These are phyloP conservation scores for Siphonodentalium dalli DNA, from an alignment of 2,888 invertebrate genomes.

Conservation along the genomic window DNA sequence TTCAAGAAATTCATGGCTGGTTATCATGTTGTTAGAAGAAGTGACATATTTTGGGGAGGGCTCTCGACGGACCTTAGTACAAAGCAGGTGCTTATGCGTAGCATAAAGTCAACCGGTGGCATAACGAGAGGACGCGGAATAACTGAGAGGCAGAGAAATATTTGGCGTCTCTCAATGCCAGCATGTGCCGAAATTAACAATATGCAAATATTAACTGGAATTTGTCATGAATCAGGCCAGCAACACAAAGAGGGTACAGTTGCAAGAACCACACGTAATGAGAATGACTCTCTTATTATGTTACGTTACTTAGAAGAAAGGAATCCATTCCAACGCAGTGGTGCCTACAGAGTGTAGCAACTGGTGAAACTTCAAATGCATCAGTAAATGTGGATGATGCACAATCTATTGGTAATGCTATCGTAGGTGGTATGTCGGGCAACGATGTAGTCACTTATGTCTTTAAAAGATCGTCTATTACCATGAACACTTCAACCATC, in stretches of 20 bases:
- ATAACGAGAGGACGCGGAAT: background rate
- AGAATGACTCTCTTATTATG: background rate
- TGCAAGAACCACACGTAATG: background rate
- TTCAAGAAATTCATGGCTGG: slow-evolving; percentile 21
- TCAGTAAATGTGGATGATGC: slow-evolving; percentile 1
- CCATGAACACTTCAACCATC: background rate
- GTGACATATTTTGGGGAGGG: slow-evolving; percentile 21
- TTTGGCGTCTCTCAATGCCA: background rate
- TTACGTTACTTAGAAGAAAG: background rate
- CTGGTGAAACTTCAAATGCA: background rate
- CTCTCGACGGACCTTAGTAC: background rate
- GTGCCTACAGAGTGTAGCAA: background rate
- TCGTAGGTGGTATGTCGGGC: background rate
- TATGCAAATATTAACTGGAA: background rate
- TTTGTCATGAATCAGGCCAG: background rate
- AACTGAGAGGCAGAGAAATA: background rate
- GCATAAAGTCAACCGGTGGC: background rate
- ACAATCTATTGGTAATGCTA: background rate
- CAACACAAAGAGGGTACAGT: background rate
- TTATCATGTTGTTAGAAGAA: slow-evolving; percentile 26
- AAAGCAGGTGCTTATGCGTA: slow-evolving; percentile 5
- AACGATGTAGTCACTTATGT: background rate
- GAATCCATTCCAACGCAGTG: background rate
- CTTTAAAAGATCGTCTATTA: background rate
- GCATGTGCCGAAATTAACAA: background rate